Percentiles rank a stretch among this genome's conserved stretches.
Evolutionary conservation across 1,140 invertebrate species (phyloP).

Genomic region (Battus philenor): DNA sequence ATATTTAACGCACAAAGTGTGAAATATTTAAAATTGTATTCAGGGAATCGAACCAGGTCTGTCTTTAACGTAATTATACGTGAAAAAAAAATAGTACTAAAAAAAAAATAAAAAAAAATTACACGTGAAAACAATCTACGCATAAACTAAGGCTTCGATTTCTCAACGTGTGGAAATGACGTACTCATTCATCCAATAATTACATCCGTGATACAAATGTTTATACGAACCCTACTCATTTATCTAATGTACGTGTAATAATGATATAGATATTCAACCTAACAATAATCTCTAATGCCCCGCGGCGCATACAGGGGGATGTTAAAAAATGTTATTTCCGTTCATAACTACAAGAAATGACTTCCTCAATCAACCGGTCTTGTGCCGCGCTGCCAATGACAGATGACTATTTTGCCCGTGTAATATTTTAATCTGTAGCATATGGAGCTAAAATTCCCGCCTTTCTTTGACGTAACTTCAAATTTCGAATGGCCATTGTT

Average conservation of each 20-base stretch:
- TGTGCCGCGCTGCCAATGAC: constrained; percentile 47
- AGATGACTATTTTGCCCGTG: constrained; percentile 52
- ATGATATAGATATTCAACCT: constrained; percentile 46
- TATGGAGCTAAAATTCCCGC: constrained; percentile 66
- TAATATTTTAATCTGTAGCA: constrained; percentile 68
- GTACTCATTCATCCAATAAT: constrained; percentile 13
- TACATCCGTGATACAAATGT: constrained; percentile 11
- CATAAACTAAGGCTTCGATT: background rate
- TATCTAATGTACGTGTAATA: constrained; percentile 29
- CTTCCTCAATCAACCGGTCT: constrained; percentile 69
- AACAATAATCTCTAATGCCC: constrained; percentile 54
- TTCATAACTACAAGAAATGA: constrained; percentile 62
- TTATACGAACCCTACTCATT: constrained; percentile 14
- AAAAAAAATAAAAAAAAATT: no score
- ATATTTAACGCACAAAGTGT: no score
- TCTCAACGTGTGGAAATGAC: constrained; percentile 17
- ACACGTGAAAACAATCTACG: no score
- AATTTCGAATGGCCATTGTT: constrained; percentile 57
- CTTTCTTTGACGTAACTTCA: constrained; percentile 50
- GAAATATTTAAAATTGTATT: no score
- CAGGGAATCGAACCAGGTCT: no score
- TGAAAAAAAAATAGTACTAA: no score
- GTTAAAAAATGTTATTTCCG: constrained; percentile 69
- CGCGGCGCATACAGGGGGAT: constrained; percentile 34
- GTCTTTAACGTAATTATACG: no score